Conservation (phyloP, 1,140 invertebrate genomes). For the Magallana ariakensis region DNA sequence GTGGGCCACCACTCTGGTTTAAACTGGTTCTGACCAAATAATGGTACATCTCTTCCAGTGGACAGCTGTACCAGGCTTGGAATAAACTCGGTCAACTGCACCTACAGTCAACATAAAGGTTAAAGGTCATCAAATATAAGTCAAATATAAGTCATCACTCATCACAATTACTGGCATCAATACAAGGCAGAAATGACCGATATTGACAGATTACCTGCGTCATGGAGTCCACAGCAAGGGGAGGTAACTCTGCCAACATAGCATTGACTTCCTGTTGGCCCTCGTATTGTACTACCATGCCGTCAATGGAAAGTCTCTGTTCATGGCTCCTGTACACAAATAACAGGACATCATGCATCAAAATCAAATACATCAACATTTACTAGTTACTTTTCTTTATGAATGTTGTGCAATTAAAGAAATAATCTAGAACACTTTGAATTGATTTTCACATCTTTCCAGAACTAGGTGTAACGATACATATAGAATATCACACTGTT, state of each 20-base stretch:
- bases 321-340: not conserved
- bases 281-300: slow-evolving; percentile 24
- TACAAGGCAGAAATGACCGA: too few species aligned
- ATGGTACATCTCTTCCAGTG: slow-evolving; percentile 53
- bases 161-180: too few species aligned
- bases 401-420: too few species aligned
- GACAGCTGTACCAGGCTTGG: slow-evolving; percentile 49
- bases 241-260: slow-evolving; percentile 54
- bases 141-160: too few species aligned
- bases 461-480: too few species aligned
- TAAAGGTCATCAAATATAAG: not conserved
- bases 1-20: slow-evolving; percentile 57
- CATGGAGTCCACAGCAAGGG: slow-evolving; percentile 53
- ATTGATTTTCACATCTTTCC: too few species aligned
- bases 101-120: not conserved
- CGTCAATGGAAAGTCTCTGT: not conserved
- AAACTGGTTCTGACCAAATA: slow-evolving; percentile 57
- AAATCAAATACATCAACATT: too few species aligned
- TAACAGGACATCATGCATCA: not conserved
- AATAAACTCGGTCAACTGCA: slow-evolving; percentile 57
- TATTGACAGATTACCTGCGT: slow-evolving; percentile 30
- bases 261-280: not conserved
- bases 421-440: too few species aligned
- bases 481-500: too few species aligned
- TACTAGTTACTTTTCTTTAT: too few species aligned